Percentiles rank a stretch among this genome's conserved stretches.
Conservation (phyloP, 2,797 vertebrate species). For the Dallia pectoralis region DNA sequence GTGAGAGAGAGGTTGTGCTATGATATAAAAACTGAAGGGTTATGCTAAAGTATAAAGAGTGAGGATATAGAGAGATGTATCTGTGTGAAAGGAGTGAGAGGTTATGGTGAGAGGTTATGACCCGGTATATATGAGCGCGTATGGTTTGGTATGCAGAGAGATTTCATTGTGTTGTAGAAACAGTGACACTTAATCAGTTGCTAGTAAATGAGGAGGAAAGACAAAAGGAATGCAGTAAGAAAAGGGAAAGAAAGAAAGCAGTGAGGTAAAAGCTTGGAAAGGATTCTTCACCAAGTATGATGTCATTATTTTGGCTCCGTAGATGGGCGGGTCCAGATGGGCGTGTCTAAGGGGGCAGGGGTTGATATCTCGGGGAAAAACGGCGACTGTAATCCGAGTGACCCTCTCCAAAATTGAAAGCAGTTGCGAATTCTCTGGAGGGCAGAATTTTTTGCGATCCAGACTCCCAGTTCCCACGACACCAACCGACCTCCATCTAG, state of each 20-base stretch:
- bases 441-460: conserved; percentile 36
- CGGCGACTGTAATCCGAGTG: conserved; percentile 62
- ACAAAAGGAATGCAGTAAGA: conserved; percentile 4
- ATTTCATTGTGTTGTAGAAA: too few relatives aligned
- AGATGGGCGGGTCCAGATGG: conserved; percentile 7
- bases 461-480: conserved; percentile 63
- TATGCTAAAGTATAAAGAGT: too few relatives aligned
- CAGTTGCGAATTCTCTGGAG: conserved; percentile 61
- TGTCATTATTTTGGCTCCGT: conserved; percentile 54
- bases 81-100: too few relatives aligned
- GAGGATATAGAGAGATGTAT: too few relatives aligned
- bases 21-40: conserved; percentile 4
- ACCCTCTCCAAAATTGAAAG: conserved; percentile 65
- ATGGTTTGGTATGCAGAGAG: too few relatives aligned
- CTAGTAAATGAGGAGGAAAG: conserved; percentile 12
- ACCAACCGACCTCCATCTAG: conserved; percentile 55
- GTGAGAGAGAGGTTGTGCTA: not conserved
- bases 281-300: conserved; percentile 36
- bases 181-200: too few relatives aligned
- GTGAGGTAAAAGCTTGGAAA: conserved; percentile 14
- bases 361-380: conserved; percentile 31
- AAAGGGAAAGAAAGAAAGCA: conserved; percentile 10
- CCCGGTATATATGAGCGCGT: too few relatives aligned
- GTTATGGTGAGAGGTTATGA: too few relatives aligned
- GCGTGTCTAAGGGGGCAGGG: conserved; percentile 5